Base-by-base conservation (phyloP, 2,797 vertebrate genomes). In the Pipistrellus nathusii region DNA sequence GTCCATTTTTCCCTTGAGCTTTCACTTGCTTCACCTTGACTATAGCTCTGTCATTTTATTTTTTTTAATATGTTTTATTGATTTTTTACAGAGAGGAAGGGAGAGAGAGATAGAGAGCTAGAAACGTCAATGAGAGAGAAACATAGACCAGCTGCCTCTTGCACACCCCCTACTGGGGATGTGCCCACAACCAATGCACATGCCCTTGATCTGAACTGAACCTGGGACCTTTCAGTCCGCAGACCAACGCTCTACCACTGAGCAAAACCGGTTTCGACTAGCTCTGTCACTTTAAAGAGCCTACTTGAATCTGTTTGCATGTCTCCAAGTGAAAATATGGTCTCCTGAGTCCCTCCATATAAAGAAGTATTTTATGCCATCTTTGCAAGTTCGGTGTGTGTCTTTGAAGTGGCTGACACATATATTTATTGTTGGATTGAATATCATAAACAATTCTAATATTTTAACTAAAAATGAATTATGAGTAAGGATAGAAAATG, bases 381-480 rank as follows among this genome's bases (percentile, higher is more conserved):
- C 53, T 64, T 89, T 32, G 25, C 17, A 76, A 92, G 46, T 7
- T 44, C 20, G 23, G 12, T 30, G 27, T 30, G 21, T 78, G 15
- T 66, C 75, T 59, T 0, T 46, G 64, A 66, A 88, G n/a, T n/a
- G 12, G 20, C 32, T 32, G 6, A 8, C 72, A 27, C 17, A 32
- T 27, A 23, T 27, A 44, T 12, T 48, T 15, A 41, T 64, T 46
- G 20, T 66, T 78, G 53, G 32, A 12, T 17, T 77, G 41, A 71
- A 9, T 78, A 20, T 75, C 17, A 21, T 18, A 14, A 38, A 27
- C 9, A 30, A 9, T 71, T 75, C 80, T 85, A 72, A 81, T 35
- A 77, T 71, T 90, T 93, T 71, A 25, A 78, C n/a, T 84, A 62
- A 84, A 93, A 27, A 55, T 5, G 11, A 81, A 44, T 62, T 23